A percentile compares a stretch with the other conserved stretches of the same genome.
Evolutionary conservation across 2,888 invertebrate species (phyloP).

Genomic region (Alsophila aescularia): DNA sequence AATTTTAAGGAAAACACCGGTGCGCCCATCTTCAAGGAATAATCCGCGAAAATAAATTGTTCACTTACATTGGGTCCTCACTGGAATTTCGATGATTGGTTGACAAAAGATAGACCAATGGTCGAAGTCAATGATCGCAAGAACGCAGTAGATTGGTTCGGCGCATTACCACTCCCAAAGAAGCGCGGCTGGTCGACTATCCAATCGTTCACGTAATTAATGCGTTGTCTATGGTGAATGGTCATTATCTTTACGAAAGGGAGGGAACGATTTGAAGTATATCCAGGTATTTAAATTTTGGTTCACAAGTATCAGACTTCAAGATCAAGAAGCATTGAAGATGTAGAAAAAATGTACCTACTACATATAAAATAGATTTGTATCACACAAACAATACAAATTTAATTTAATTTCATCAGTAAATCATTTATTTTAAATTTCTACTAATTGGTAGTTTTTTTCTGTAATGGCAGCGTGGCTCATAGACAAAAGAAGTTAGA

Average conservation of each 20-base stretch:
- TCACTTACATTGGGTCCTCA: conserved; percentile 82
- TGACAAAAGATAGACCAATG: conserved; percentile 94
- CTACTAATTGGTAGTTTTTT: neutral
- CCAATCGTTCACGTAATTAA: conserved; percentile 80
- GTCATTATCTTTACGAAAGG: conserved; percentile 40
- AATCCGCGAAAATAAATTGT: conserved; percentile 71
- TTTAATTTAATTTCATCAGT: neutral
- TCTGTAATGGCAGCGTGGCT: neutral
- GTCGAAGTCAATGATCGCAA: conserved; percentile 90
- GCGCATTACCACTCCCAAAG: conserved; percentile 87
- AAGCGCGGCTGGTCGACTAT: conserved; percentile 67
- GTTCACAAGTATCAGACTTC: too few relatives aligned
- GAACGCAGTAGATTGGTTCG: conserved; percentile 89
- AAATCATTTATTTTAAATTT: neutral
- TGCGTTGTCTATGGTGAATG: conserved; percentile 68
- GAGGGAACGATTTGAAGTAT: conserved; percentile 23
- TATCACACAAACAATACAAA: too few relatives aligned
- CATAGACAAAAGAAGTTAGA: neutral
- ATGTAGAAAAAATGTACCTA: too few relatives aligned
- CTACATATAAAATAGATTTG: too few relatives aligned
- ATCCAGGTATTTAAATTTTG: neutral
- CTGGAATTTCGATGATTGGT: conserved; percentile 95
- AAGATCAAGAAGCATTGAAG: too few relatives aligned
- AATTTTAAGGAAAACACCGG: conserved; percentile 37
- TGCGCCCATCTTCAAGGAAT: conserved; percentile 57